Evolutionary conservation across 2,113 vertebrate species (phyloP), one percentile per base, ranked within the genome.

Genomic region (Aleadryas rufinucha): DNA sequence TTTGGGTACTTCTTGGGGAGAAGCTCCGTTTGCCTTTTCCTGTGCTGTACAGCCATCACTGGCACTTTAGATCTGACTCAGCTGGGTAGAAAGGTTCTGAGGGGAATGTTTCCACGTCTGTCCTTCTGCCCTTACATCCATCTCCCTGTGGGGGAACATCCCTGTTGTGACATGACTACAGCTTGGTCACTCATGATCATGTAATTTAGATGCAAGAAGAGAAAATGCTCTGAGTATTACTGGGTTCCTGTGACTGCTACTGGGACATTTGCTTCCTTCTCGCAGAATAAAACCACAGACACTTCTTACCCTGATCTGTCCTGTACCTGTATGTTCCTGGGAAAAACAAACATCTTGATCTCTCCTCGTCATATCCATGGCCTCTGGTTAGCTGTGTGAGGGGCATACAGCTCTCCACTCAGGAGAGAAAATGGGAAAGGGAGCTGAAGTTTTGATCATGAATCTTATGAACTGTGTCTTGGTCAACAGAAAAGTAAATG

Each of bases 161-260:
- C 30, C 30, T 39, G 7, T 10, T 33, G 66, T 2, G 3, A 33
- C 4, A 7, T 37, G 49, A 42, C 14, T 53, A 9, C 27, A 39
- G 1, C 21, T 57, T 50, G 7, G 50, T 33, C 0, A 0, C 30
- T 19, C 24, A 5, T 5, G 15, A n/a, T 42, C 28, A 7, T 16
- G 16, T 26, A 2, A 4, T 78, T 53, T 39, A 35, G 12, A 59
- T 16, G 35, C 20, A 63, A 49, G 14, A 65, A 66, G 39, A 63
- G 75, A 72, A 91, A 90, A 60, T 37, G 19, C 22, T 79, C 35
- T 5, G 33, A 81, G 39, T 54, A 30, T 33, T 19, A 23, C 20
- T 14, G n/a, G 6, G 11, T 60, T 71, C 31, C 45, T 35, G 4
- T 37, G 27, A 16, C 59, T 74, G 47, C 50, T 50, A 7, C 21